Conservation (phyloP, 2,888 invertebrate species). For the Drosophila suboccidentalis region DNA sequence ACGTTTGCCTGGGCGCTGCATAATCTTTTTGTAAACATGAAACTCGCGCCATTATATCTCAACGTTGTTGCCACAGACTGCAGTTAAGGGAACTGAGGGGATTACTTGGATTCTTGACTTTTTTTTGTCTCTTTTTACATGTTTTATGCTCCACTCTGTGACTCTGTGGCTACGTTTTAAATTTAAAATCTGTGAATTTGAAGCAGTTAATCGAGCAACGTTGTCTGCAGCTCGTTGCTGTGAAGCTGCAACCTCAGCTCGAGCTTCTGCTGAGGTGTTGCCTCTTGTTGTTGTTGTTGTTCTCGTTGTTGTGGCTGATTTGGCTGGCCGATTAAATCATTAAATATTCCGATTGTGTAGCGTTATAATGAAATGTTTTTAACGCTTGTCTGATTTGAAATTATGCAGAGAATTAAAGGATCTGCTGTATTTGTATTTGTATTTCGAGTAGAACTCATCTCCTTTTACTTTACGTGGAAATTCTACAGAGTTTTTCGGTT, state of each 20-base stretch:
- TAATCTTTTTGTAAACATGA: constrained; percentile 84
- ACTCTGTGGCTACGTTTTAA: constrained; percentile 74
- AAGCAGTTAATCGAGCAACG: constrained; percentile 82
- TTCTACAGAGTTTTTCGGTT: constrained; percentile 24
- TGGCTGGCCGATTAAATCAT: constrained; percentile 82
- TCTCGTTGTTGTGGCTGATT: constrained; percentile 60
- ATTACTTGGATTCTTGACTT: constrained; percentile 19
- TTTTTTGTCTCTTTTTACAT: constrained; percentile 50
- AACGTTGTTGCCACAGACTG: constrained; percentile 47
- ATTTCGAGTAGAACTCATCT: constrained; percentile 7
- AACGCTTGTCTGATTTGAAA: constrained; percentile 85
- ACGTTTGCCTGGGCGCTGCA: constrained; percentile 76
- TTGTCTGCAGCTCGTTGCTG: constrained; percentile 59
- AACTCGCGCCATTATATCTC: constrained; percentile 84
- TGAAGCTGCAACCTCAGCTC: constrained; percentile 15
- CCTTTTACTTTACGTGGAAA: constrained; percentile 41
- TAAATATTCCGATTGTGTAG: constrained; percentile 85
- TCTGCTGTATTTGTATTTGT: constrained; percentile 61
- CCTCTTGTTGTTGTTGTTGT: constrained; percentile 31
- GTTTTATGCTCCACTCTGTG: constrained; percentile 31
- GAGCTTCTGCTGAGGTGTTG: constrained; percentile 73
- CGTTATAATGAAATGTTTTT: constrained; percentile 85
- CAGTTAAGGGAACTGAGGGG: constrained; percentile 14
- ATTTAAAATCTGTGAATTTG: constrained; percentile 84
- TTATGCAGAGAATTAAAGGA: constrained; percentile 85